These are phyloP conservation scores for Apteryx owenii DNA, from an alignment of 2,113 vertebrate species.

Conservation along the genomic window DNA sequence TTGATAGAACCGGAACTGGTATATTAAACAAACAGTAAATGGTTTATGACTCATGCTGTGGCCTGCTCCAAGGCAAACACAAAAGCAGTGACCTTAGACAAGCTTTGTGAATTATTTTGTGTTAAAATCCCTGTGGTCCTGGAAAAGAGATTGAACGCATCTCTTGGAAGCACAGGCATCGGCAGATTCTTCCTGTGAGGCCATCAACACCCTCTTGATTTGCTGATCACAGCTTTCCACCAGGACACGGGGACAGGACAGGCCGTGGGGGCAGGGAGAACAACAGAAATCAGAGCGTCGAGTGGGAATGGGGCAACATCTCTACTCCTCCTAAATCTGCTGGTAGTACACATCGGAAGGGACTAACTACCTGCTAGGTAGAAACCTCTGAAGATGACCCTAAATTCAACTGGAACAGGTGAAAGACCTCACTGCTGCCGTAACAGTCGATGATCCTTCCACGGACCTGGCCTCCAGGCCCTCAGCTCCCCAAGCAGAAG, in stretches of 20 bases:
- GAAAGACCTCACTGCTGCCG: neutral
- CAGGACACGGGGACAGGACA: neutral
- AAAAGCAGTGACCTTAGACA: neutral
- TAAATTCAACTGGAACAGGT: neutral
- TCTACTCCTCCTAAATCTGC: no score
- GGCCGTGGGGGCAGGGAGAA: neutral
- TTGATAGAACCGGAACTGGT: neutral
- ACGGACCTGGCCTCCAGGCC: neutral
- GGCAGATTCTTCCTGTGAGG: neutral
- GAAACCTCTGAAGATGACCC: no score
- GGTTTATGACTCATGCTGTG: neutral
- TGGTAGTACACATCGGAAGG: neutral
- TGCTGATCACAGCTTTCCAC: neutral
- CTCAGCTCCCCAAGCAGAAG: neutral
- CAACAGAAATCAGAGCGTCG: neutral
- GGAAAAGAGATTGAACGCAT: accelerated
- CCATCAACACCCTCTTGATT: neutral
- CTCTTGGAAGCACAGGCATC: neutral
- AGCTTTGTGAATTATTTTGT: neutral
- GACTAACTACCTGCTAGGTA: no score
- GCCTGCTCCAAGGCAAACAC: conserved; percentile 12
- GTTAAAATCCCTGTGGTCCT: neutral
- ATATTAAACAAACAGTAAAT: conserved; percentile 15
- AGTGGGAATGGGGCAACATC: neutral
- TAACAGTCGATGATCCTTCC: neutral